Evolutionary conservation across 2,113 vertebrate genomes (phyloP).

Genomic region (Psettodes erumei): DNA sequence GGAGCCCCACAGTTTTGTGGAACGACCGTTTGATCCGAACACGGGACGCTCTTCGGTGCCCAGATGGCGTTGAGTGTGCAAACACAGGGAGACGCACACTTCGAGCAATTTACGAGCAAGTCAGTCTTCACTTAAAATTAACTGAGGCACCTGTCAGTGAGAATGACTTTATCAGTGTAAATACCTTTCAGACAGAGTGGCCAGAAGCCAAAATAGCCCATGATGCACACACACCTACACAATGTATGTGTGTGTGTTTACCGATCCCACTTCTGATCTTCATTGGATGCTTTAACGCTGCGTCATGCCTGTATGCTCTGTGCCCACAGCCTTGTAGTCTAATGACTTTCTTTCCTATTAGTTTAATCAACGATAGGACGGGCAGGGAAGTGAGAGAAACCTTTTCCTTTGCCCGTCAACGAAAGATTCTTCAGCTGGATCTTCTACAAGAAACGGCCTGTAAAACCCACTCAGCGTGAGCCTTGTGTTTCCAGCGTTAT

Average conservation of each 20-base stretch:
- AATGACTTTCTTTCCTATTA: background rate
- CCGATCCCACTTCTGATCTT: conserved; percentile 26
- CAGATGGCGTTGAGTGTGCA: background rate
- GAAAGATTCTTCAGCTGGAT: too few species aligned
- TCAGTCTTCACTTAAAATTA: conserved; percentile 20
- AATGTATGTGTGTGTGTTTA: conserved; percentile 14
- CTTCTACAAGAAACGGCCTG: too few species aligned
- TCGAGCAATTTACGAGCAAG: conserved; percentile 12
- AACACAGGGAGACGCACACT: conserved; percentile 5
- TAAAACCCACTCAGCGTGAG: too few species aligned
- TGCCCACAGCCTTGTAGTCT: background rate
- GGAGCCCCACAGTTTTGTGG: background rate
- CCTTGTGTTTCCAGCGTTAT: too few species aligned
- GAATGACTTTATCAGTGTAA: conserved; percentile 43
- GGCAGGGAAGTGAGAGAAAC: background rate
- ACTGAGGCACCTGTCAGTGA: conserved; percentile 26
- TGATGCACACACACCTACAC: conserved; percentile 30
- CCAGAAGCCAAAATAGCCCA: conserved; percentile 50
- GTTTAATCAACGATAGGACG: background rate
- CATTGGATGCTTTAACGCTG: background rate
- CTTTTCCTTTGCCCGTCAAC: background rate
- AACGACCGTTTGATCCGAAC: background rate
- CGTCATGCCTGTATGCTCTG: background rate
- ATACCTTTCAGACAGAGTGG: conserved; percentile 46
- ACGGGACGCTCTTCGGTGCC: background rate